A percentile compares a stretch with the other conserved stretches of the same genome.
Conservation (phyloP, 1,140 invertebrate genomes). For the Leptopilina clavipes region DNA sequence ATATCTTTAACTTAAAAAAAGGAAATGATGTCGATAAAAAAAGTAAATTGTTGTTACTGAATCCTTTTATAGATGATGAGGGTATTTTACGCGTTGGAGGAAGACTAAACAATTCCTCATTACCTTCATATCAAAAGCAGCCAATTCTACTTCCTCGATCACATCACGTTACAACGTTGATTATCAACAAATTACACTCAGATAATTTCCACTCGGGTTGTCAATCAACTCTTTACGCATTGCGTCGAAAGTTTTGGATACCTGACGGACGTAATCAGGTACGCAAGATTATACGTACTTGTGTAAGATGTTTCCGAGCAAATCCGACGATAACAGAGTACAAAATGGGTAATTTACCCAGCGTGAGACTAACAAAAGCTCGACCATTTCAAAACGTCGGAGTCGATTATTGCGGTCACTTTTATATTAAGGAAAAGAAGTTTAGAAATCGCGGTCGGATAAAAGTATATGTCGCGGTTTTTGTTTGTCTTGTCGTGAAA, state of each 20-base stretch:
- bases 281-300: slow-evolving; percentile 40
- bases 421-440: background rate
- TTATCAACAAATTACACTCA: slow-evolving; percentile 55
- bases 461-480: background rate
- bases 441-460: background rate
- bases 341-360: background rate
- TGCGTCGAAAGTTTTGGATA: slow-evolving; percentile 50
- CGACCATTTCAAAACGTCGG: background rate
- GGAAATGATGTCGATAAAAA: slow-evolving; percentile 40
- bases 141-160: slow-evolving; percentile 61
- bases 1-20: slow-evolving; percentile 39
- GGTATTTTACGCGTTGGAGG: slow-evolving; percentile 68
- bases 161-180: slow-evolving; percentile 44
- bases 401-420: background rate
- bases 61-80: slow-evolving; percentile 61
- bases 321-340: background rate
- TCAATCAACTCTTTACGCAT: slow-evolving; percentile 36
- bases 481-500: background rate
- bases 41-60: slow-evolving; percentile 49
- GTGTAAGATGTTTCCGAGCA: slow-evolving; percentile 37
- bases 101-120: slow-evolving; percentile 54
- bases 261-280: slow-evolving; percentile 41
- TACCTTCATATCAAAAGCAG: slow-evolving; percentile 57
- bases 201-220: slow-evolving; percentile 61
- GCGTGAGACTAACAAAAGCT: background rate